Conservation (phyloP, 1,140 invertebrate species). For the Steinernema khuongi region DNA sequence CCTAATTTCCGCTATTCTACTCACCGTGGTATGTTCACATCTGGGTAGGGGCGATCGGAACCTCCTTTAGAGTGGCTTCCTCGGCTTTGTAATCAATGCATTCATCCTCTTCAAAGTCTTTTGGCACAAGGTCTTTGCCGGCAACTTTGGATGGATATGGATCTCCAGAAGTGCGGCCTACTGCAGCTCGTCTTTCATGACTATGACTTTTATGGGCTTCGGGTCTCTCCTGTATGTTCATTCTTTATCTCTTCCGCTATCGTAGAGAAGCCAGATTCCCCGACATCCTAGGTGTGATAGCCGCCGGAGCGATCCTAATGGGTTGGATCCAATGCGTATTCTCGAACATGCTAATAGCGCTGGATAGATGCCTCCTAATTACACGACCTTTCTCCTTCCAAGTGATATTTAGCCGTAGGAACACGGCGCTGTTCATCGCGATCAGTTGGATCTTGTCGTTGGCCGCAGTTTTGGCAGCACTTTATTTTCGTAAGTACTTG, state of each 20-base stretch:
- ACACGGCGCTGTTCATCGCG: not conserved
- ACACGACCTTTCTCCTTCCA: not conserved
- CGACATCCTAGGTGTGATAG: not conserved
- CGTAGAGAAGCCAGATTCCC: not conserved
- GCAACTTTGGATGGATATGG: conserved; percentile 4
- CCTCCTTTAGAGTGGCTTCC: not conserved
- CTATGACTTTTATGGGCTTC: not conserved
- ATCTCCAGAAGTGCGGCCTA: not conserved
- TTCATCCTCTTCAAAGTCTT: not conserved
- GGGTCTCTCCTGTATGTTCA: not conserved
- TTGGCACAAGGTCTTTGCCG: not conserved
- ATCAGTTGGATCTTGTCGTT: not conserved
- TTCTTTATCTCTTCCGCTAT: not conserved
- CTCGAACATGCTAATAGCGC: not conserved
- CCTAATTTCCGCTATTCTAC: not conserved
- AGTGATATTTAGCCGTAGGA: not conserved
- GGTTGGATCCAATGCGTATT: not conserved
- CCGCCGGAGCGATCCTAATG: not conserved
- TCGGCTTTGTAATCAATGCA: not conserved
- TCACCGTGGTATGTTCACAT: not conserved
- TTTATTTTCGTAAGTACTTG: not conserved
- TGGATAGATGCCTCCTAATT: not conserved
- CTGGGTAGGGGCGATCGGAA: not conserved
- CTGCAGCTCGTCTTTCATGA: not conserved
- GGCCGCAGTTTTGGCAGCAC: not conserved